Evolutionary conservation across 2,797 vertebrate species (phyloP), one percentile per base, ranked within the genome.

Genomic region (Alectoris magna): DNA sequence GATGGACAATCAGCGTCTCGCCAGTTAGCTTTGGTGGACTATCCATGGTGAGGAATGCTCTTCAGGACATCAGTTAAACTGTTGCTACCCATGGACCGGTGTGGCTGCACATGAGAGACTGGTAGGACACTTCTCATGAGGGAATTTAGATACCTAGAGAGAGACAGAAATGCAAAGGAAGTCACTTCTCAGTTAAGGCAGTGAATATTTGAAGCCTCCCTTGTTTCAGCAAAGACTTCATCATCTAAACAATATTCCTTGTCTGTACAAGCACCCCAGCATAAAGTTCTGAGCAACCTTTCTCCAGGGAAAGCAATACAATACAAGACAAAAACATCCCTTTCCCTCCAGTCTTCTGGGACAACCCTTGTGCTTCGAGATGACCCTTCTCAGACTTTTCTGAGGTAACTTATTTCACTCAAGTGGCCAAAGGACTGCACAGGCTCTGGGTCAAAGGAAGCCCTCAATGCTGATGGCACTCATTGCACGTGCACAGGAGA

Each of bases 1-100:
- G 99, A 96, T 99, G 99, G 91, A 99, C 99, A 26, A 99, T 99
- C 96, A 99, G 97, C 5, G 99, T 99, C 97, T 99, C 99, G 44
- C 99, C 99, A 38, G 98, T 97, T 96, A 99, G 98, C 95, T 99
- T 99, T 18, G 98, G 98, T 59, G 98, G 97, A 98, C 98, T 98
- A 98, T 99, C 98, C 99, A 99, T 99, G 94, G 78, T 97, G 94
- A 84, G 95, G 86, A 95, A 94, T 88, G 94, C 73, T 96, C 96
- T 86, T 98, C 96, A 96, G 96, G 96, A 91, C 95, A 97, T 97
- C 96, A 97, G 97, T 96, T 80, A 95, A 88, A 94, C 94, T 90
- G 94, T 81, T 39, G 94, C 94, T 95, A 91, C 96, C 97, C 97
- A 97, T 87, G 88, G 94, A 97, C 85, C 88, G 84, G 73, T 82